Evolutionary conservation across 2,797 vertebrate genomes (phyloP), one percentile per base, ranked within the genome.

Genomic region (Atherinosoma microstoma): DNA sequence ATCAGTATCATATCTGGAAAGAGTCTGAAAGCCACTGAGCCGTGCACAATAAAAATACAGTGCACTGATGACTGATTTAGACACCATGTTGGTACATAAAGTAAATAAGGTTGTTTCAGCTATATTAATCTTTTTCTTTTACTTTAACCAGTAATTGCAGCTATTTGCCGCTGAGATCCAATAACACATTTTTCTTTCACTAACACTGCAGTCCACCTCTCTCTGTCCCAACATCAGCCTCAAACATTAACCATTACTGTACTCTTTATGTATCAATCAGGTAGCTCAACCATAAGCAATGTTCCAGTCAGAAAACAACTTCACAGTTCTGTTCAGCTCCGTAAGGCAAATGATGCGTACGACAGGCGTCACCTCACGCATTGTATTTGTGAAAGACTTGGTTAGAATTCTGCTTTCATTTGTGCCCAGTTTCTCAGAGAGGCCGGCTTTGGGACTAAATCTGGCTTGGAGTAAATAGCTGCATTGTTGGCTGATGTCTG

Each of bases 401-500:
- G 78, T 84, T 70, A 75, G 56, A 71, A 84, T 86, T 83, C 86
- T 70, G 71, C 75, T 51, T 82, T 82, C 80, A 85, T 75, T 72
- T 68, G 63, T 22, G 47, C 58, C 67, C 75, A 35, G 79, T 79
- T 86, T 64, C 77, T 79, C 51, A 13, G 69, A 13, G 69, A 82
- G 86, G 79, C 87, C 84, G 47, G 84, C 76, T 87, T 58, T 65
- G 79, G 85, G 87, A 83, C 87, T 73, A 72, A 89, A 88, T 83
- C 76, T 91, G 80, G 78, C 77, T 64, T 24, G 60, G 68, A 78
- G 75, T 91, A 90, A 90, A 91, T 84, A 71, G 89, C 78, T 75
- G 83, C 83, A 87, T 92, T 92, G 91, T 92, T 90, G 79, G 83
- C 79, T 58, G 69, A 76, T 75, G 88, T 81, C 84, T 84, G 74